These are phyloP conservation scores for Paedocypris micromegethes DNA, from an alignment of 2,797 vertebrate species.

Conservation along the genomic window DNA sequence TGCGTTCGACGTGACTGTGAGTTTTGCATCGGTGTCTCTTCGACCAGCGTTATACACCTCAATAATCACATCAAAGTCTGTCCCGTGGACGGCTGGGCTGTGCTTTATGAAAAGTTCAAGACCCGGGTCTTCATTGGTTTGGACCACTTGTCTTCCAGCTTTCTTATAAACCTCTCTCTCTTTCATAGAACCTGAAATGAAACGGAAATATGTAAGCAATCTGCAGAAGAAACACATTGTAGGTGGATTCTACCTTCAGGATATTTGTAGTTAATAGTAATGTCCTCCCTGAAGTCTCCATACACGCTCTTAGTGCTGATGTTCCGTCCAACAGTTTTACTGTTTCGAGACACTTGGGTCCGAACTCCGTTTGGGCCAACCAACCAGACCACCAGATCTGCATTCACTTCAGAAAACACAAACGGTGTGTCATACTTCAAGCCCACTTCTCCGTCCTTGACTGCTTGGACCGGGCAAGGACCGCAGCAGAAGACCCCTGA, in stretches of 20 bases:
- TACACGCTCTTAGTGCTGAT: conserved; percentile 90
- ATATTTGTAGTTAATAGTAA: conserved; percentile 86
- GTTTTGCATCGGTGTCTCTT: conserved; percentile 50
- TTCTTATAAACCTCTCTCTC: conserved; percentile 69
- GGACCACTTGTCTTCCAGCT: conserved; percentile 52
- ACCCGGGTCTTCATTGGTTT: conserved; percentile 5
- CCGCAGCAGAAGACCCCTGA: conserved; percentile 71
- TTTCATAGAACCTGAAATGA: conserved; percentile 63
- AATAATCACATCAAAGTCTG: conserved; percentile 71
- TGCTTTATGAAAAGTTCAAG: conserved; percentile 65
- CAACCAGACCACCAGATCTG: conserved; percentile 68
- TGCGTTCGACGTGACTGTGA: conserved; percentile 56
- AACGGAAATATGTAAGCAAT: not conserved
- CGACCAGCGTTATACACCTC: conserved; percentile 65
- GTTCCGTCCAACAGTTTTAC: conserved; percentile 65
- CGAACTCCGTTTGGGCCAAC: conserved; percentile 46
- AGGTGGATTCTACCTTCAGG: conserved; percentile 73
- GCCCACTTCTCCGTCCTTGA: conserved; percentile 69
- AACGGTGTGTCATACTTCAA: conserved; percentile 71
- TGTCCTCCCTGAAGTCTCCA: conserved; percentile 73
- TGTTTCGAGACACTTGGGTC: conserved; percentile 49
- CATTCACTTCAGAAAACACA: conserved; percentile 75
- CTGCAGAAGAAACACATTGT: not conserved
- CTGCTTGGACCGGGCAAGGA: conserved; percentile 69
- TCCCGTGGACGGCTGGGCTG: conserved; percentile 63